Evolutionary conservation across 1,140 invertebrate species (phyloP), one percentile per base, ranked within the genome.

Genomic region (Bombus balteatus): DNA sequence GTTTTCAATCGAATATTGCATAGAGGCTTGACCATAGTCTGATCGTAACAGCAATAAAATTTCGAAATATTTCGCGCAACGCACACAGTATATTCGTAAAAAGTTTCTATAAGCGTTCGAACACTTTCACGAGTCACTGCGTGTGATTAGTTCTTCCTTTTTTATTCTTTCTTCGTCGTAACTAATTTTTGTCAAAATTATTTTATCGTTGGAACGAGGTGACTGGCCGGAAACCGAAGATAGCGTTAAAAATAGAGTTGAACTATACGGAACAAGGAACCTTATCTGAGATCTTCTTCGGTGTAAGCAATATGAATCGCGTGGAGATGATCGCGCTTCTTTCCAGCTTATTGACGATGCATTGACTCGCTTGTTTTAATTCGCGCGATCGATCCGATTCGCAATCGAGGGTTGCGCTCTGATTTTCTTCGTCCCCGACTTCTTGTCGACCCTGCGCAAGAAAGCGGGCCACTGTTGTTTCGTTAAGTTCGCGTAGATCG

Each of bases 191-290:
- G 15, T 66, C 15, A 32, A n/a, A 8, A 3, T 1, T 6, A 22
- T 8, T 66, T 34, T 34, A 62, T 57, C 68, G 37, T 57, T 41
- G 37, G 8, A 18, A 9, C 25, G 57, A 39, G 12, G 10, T 0
- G 37, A 76, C 62, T 71, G 25, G 8, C 65, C 78, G 68, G 88
- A 72, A 90, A 87, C 53, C 59, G 28, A 77, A 59, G 89, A 89
- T 89, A 85, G 62, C 81, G 68, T 62, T 53, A 82, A 66, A 83
- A 83, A 59, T 53, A 47, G 68, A 70, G n/a, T 25, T 3, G 10
- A 86, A 89, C 87, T 84, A 77, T 65, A 43, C 76, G 83, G 83
- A 2, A 81, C 47, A 71, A 62, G 59, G 59, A n/a, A n/a, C 10
- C 25, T 65, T 43, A 85, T 77, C 41, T 81, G 34, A 18, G 22